These are phyloP conservation scores for Meloe dianella DNA, from an alignment of 2,888 invertebrate genomes.

Conservation along the genomic window DNA sequence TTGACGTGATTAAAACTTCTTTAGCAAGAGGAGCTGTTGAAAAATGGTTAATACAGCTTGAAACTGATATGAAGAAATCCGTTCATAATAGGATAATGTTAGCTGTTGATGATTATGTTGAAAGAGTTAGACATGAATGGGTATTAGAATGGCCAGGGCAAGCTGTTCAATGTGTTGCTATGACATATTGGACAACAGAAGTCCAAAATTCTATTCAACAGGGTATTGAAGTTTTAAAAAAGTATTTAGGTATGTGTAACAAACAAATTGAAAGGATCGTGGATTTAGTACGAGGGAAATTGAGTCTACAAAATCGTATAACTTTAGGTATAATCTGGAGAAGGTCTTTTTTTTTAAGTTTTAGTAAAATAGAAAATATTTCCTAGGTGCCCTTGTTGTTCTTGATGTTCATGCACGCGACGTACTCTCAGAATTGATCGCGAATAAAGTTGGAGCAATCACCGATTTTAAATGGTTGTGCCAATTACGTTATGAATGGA, in stretches of 20 bases:
- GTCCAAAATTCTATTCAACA: constrained; percentile 79
- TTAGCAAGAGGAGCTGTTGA: constrained; percentile 94
- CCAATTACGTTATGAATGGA: constrained; percentile 87
- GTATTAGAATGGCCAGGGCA: constrained; percentile 94
- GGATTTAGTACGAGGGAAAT: constrained; percentile 82
- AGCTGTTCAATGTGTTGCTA: constrained; percentile 81
- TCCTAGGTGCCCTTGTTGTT: constrained; percentile 82
- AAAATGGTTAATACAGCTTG: constrained; percentile 77
- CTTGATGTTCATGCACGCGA: constrained; percentile 94
- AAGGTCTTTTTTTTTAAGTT: background rate
- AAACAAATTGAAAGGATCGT: constrained; percentile 83
- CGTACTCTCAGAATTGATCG: constrained; percentile 74
- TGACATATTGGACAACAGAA: constrained; percentile 90
- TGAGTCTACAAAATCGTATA: constrained; percentile 84
- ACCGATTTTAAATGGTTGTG: constrained; percentile 92
- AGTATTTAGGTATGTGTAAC: constrained; percentile 76
- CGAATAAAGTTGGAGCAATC: constrained; percentile 68
- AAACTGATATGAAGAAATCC: constrained; percentile 83
- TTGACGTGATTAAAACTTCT: constrained; percentile 79
- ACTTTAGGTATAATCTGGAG: constrained; percentile 70
- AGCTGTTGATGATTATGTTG: constrained; percentile 75
- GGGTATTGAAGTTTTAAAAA: constrained; percentile 63
- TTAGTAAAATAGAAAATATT: background rate
- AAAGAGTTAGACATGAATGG: constrained; percentile 74
- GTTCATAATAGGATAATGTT: constrained; percentile 73